Evolutionary conservation across 2,888 invertebrate genomes (phyloP).

Genomic region (Anoplius nigerrimus): DNA sequence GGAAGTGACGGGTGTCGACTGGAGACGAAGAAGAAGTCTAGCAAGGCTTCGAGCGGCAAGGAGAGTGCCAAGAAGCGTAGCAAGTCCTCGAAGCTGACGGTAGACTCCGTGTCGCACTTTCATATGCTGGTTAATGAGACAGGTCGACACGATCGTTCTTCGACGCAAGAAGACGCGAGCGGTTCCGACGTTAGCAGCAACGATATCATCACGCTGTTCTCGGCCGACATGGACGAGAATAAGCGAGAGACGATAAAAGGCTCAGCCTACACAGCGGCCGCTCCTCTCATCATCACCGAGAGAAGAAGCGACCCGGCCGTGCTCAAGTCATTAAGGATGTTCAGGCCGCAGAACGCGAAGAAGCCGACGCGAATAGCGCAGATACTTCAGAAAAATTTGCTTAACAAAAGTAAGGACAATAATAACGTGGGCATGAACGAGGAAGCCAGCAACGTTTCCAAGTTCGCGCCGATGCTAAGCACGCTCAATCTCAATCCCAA

Average conservation of each 20-base stretch:
- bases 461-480: conserved; percentile 72
- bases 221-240: conserved; percentile 72
- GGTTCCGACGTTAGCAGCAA: conserved; percentile 69
- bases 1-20: conserved; percentile 74
- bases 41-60: conserved; percentile 41
- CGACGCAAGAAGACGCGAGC: conserved; percentile 59
- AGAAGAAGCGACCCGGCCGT: conserved; percentile 76
- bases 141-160: conserved; percentile 52
- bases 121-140: conserved; percentile 70
- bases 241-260: conserved; percentile 72
- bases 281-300: conserved; percentile 69
- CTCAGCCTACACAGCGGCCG: conserved; percentile 68
- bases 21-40: conserved; percentile 60
- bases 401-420: conserved; percentile 57
- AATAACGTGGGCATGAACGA: conserved; percentile 50
- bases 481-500: conserved; percentile 74
- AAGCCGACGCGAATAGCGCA: conserved; percentile 61
- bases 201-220: conserved; percentile 71
- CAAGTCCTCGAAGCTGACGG: conserved; percentile 75
- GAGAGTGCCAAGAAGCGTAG: conserved; percentile 56
- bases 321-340: conserved; percentile 77
- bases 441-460: conserved; percentile 53
- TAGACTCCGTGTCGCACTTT: conserved; percentile 69
- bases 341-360: conserved; percentile 73
- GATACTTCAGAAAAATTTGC: conserved; percentile 62